Percentiles rank a stretch among this genome's conserved stretches.
Conservation (phyloP, 2,888 invertebrate genomes). For the Teleiodes luculella region DNA sequence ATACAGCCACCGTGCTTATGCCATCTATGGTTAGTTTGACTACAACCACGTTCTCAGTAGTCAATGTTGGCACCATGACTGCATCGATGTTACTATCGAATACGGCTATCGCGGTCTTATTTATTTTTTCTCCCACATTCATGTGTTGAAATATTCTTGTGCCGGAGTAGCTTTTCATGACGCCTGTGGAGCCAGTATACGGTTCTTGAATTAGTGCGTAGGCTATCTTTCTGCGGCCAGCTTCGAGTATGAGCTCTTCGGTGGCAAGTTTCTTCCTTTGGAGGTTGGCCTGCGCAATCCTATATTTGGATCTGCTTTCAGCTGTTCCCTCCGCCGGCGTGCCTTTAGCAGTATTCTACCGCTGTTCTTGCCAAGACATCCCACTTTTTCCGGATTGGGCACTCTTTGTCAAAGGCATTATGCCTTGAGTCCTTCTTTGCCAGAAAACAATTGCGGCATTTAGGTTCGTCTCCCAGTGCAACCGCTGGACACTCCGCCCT, state of each 20-base stretch:
- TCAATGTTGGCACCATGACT: neutral
- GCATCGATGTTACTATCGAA: conserved; percentile 10
- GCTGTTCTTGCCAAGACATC: neutral
- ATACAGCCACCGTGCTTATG: neutral
- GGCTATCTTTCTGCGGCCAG: neutral
- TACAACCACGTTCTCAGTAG: neutral
- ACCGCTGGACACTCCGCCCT: neutral
- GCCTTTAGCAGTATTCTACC: conserved; percentile 15
- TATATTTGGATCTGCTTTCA: neutral
- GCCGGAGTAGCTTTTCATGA: neutral
- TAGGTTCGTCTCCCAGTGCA: neutral
- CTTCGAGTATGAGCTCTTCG: conserved; percentile 9
- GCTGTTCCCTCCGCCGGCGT: too few species aligned
- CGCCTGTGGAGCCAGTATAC: conserved; percentile 10
- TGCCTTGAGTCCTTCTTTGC: neutral
- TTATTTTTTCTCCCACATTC: neutral
- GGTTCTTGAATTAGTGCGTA: conserved; percentile 20
- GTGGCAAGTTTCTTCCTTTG: conserved; percentile 14
- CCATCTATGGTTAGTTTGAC: neutral
- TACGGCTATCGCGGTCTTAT: conserved; percentile 16
- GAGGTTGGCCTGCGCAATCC: conserved; percentile 12
- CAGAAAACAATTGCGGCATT: conserved; percentile 8
- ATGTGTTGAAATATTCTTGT: conserved; percentile 1
- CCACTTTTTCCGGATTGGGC: neutral
- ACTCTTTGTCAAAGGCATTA: conserved; percentile 8